Percentiles rank a stretch among this genome's conserved stretches.
phyloP scores from a whole-genome alignment of 2,888 invertebrate genomes.

The Troides oblongomaculatus region DNA sequence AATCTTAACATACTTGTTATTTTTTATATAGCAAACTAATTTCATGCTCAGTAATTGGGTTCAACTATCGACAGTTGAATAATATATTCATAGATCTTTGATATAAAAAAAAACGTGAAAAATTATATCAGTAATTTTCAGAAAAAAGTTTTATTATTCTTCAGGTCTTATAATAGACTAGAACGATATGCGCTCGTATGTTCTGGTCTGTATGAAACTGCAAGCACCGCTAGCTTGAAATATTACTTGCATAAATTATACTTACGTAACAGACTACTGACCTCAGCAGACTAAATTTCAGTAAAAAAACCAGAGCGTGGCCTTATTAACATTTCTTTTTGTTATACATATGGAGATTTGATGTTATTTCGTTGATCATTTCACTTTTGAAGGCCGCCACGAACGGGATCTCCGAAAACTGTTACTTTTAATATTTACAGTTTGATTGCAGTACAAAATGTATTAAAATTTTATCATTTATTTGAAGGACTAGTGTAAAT shows the following conservation, averaged over 20 bases:
- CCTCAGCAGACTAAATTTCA: slow-evolving; percentile 51
- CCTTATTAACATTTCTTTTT: slow-evolving; percentile 36
- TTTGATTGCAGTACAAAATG: too few species aligned
- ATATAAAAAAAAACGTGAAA: too few species aligned
- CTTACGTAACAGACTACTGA: slow-evolving; percentile 31
- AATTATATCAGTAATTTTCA: background rate
- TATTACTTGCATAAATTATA: background rate
- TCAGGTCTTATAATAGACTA: background rate
- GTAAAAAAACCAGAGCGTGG: slow-evolving; percentile 46
- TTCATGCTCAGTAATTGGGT: too few species aligned
- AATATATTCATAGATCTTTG: too few species aligned
- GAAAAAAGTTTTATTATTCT: background rate
- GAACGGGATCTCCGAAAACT: background rate
- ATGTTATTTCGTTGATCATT: slow-evolving; percentile 2
- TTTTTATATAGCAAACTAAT: too few species aligned
- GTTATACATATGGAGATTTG: background rate
- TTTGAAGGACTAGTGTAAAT: too few species aligned
- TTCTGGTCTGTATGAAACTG: background rate
- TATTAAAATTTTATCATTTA: too few species aligned
- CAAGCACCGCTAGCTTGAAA: slow-evolving; percentile 1
- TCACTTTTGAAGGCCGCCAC: background rate
- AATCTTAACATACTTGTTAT: too few species aligned
- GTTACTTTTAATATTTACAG: too few species aligned
- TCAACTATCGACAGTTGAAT: background rate
- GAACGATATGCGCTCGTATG: background rate